A percentile compares a stretch with the other conserved stretches of the same genome.
phyloP scores from a whole-genome alignment of 2,113 vertebrate species.

The Cephalopterus ornatus region DNA sequence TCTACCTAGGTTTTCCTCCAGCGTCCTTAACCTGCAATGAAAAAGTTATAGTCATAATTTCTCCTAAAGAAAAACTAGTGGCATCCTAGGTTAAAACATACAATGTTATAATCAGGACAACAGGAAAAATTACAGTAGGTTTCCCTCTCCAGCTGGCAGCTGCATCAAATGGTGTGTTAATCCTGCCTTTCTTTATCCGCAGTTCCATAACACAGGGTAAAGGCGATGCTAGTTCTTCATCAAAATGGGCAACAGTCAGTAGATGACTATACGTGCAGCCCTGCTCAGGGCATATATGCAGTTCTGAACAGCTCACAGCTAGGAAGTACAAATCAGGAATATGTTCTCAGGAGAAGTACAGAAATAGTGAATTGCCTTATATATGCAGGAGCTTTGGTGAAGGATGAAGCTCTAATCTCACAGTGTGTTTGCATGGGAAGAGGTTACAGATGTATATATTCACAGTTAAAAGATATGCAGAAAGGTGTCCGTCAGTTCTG shows the following conservation, averaged over 20 bases:
- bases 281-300: not conserved
- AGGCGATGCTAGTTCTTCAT: not conserved
- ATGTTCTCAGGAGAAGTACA: not conserved
- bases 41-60: not conserved
- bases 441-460: constrained; percentile 5
- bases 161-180: not conserved
- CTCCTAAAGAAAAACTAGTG: not conserved
- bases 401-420: not conserved
- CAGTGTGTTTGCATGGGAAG: not conserved
- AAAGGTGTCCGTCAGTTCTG: not conserved
- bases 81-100: not conserved
- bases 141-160: not conserved
- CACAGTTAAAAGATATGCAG: not conserved
- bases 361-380: not conserved
- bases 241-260: not conserved
- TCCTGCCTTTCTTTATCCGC: not conserved
- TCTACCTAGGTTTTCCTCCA: not conserved
- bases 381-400: not conserved
- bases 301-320: not conserved
- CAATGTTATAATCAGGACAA: not conserved
- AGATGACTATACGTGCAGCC: not conserved
- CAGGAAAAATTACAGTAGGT: not conserved
- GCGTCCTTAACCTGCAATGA: not conserved
- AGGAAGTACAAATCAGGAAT: not conserved
- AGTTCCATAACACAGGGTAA: not conserved